Percentiles rank a stretch among this genome's conserved stretches.
phyloP scores from a whole-genome alignment of 2,113 vertebrate genomes.

The Misgurnus mizolepis region DNA sequence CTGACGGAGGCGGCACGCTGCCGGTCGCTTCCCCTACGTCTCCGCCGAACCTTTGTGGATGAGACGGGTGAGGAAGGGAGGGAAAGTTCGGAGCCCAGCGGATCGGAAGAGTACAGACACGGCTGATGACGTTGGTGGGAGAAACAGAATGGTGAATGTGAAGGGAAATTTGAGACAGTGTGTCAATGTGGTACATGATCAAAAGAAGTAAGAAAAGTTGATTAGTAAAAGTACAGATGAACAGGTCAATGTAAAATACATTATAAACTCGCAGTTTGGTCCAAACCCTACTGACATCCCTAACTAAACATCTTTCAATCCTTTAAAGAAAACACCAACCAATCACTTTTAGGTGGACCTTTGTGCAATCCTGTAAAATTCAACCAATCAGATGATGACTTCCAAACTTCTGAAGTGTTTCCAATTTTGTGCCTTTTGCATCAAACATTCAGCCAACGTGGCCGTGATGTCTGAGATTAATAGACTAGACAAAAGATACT shows the following conservation, averaged over 20 bases:
- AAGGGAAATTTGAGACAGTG: constrained; percentile 55
- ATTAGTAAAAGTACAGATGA: constrained; percentile 86
- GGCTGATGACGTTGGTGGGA: constrained; percentile 66
- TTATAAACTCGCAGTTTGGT: too few species aligned
- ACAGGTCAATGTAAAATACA: constrained; percentile 5
- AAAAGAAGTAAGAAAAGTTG: constrained; percentile 85
- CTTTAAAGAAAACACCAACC: too few species aligned
- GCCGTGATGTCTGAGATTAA: too few species aligned
- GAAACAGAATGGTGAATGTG: constrained; percentile 29
- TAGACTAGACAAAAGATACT: too few species aligned
- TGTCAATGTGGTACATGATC: constrained; percentile 77
- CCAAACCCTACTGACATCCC: too few species aligned
- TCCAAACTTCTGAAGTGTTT: too few species aligned
- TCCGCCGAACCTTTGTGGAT: constrained; percentile 82
- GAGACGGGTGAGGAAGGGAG: constrained; percentile 76
- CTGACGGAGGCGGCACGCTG: constrained; percentile 71
- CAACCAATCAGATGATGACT: too few species aligned
- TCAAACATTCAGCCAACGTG: too few species aligned
- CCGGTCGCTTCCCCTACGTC: constrained; percentile 82
- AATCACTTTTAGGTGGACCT: too few species aligned
- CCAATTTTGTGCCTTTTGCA: too few species aligned
- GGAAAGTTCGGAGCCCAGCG: constrained; percentile 75
- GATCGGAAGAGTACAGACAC: constrained; percentile 75
- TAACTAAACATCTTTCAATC: too few species aligned
- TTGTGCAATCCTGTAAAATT: too few species aligned